phyloP scores from a whole-genome alignment of 2,888 invertebrate genomes.

The Gymnoscelis rufifasciata region DNA sequence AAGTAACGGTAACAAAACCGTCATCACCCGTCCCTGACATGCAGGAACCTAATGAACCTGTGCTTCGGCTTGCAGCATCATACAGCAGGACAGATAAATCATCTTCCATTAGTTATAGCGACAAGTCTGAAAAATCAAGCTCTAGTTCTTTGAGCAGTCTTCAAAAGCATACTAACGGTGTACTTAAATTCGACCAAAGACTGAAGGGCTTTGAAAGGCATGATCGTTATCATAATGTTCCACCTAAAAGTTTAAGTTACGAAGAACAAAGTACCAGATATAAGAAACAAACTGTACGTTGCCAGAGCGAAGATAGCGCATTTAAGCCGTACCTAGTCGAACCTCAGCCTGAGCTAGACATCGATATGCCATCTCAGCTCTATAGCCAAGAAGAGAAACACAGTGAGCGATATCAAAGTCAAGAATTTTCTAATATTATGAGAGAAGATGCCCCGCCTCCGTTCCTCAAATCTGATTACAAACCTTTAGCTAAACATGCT shows the following conservation, averaged over 20 bases:
- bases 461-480: slow-evolving; percentile 75
- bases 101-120: slow-evolving; percentile 74
- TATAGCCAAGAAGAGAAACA: slow-evolving; percentile 82
- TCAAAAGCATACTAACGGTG: slow-evolving; percentile 66
- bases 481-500: slow-evolving; percentile 81
- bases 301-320: slow-evolving; percentile 80
- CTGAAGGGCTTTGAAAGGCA: slow-evolving; percentile 53
- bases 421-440: slow-evolving; percentile 78
- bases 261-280: slow-evolving; percentile 69
- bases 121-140: slow-evolving; percentile 75
- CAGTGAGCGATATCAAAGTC: slow-evolving; percentile 82
- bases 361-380: slow-evolving; percentile 76
- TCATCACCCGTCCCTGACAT: slow-evolving; percentile 40
- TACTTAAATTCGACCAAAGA: slow-evolving; percentile 61
- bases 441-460: slow-evolving; percentile 58
- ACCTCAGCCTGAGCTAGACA: slow-evolving; percentile 76
- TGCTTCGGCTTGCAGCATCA: slow-evolving; percentile 54
- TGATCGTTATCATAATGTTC: slow-evolving; percentile 60
- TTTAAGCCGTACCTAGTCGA: slow-evolving; percentile 63
- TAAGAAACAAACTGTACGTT: slow-evolving; percentile 73
- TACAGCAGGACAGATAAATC: slow-evolving; percentile 66
- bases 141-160: slow-evolving; percentile 73
- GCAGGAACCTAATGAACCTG: slow-evolving; percentile 47
- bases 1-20: slow-evolving; percentile 39
- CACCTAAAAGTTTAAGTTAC: slow-evolving; percentile 73